Conservation (phyloP, 2,113 vertebrate species). For the Oophaga pumilio region DNA sequence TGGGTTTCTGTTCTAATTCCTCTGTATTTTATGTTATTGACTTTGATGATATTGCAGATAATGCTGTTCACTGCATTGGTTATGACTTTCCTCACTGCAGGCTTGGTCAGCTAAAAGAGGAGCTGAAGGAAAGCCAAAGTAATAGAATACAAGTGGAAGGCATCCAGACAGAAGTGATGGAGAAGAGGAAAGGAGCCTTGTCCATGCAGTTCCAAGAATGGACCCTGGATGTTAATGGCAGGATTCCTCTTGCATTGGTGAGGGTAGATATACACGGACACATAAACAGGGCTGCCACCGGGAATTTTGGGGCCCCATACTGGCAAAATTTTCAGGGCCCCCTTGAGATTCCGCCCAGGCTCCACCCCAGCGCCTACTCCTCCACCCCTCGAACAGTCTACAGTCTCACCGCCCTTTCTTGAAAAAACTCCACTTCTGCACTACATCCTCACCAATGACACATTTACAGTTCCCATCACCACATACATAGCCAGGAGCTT, state of each 20-base stretch:
- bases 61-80: not conserved
- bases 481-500: too few relatives aligned
- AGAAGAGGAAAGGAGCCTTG: slow-evolving; percentile 63
- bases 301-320: too few relatives aligned
- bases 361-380: too few relatives aligned
- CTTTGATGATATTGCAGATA: not conserved
- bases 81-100: slow-evolving; percentile 57
- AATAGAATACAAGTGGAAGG: slow-evolving; percentile 61
- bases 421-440: too few relatives aligned
- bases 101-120: slow-evolving; percentile 68
- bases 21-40: not conserved
- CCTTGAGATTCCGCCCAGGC: too few relatives aligned
- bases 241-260: slow-evolving; percentile 69
- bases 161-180: slow-evolving; percentile 61
- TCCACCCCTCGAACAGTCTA: too few relatives aligned
- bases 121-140: slow-evolving; percentile 61
- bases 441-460: too few relatives aligned
- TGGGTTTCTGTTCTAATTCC: not conserved
- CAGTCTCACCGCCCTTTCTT: too few relatives aligned
- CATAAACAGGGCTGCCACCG: not conserved
- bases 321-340: too few relatives aligned
- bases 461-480: too few relatives aligned
- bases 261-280: not conserved
- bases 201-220: slow-evolving; percentile 68
- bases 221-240: slow-evolving; percentile 63